phyloP scores from a whole-genome alignment of 2,888 invertebrate species.

The Leptinotarsa juncta region DNA sequence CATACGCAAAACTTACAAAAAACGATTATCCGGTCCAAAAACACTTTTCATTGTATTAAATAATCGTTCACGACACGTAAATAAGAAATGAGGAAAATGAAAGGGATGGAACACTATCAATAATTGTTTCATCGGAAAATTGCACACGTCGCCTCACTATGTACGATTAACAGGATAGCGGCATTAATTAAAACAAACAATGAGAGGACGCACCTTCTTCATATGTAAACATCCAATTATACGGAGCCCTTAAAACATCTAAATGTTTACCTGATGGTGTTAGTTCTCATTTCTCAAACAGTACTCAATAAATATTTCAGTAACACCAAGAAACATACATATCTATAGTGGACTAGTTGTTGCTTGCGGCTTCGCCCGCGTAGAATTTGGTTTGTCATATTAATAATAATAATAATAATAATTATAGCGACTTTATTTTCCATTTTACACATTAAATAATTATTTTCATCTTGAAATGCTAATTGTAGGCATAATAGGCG shows the following conservation, averaged over 20 bases:
- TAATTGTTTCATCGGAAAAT: slow-evolving; percentile 26
- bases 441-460: too few species aligned
- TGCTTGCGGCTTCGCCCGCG: too few species aligned
- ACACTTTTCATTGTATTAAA: background rate
- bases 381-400: too few species aligned
- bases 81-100: background rate
- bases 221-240: slow-evolving; percentile 29
- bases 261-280: background rate
- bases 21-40: background rate
- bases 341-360: too few species aligned
- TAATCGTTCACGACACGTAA: background rate
- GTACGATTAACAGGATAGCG: slow-evolving; percentile 19
- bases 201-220: slow-evolving; percentile 23
- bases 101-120: slow-evolving; percentile 8
- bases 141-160: slow-evolving; percentile 21
- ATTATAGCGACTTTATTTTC: too few species aligned
- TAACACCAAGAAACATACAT: too few species aligned
- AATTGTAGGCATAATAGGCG: too few species aligned
- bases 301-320: too few species aligned
- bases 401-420: too few species aligned
- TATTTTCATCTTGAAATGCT: too few species aligned
- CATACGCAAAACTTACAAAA: background rate
- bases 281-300: too few species aligned
- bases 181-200: slow-evolving; percentile 33
- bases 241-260: background rate